Evolutionary conservation across 2,888 invertebrate species (phyloP).

Genomic region (Orchesella flavescens): DNA sequence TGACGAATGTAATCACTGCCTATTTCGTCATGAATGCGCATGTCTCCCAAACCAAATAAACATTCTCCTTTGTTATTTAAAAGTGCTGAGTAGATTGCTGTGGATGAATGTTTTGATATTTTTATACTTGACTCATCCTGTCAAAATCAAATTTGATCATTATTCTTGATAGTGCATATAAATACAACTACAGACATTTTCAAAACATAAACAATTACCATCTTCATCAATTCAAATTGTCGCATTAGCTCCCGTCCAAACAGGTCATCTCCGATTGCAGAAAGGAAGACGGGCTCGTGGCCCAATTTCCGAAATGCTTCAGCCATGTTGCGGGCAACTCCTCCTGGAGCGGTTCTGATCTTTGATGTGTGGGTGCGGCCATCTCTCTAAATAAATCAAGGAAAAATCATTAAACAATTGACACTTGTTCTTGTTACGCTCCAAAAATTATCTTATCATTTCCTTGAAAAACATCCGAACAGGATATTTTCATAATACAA

Average conservation of each 20-base stretch:
- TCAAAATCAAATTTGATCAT: neutral
- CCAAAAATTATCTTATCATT: too few species aligned
- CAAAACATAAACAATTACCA: conserved; percentile 51
- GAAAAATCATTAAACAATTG: too few species aligned
- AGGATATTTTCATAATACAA: too few species aligned
- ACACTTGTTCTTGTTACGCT: too few species aligned
- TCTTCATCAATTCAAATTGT: conserved; percentile 59
- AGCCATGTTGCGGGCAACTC: conserved; percentile 93
- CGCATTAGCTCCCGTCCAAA: conserved; percentile 69
- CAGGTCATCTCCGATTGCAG: conserved; percentile 84
- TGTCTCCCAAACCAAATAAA: conserved; percentile 86
- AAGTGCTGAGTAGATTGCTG: conserved; percentile 85
- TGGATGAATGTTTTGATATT: conserved; percentile 74
- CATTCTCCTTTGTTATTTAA: conserved; percentile 86
- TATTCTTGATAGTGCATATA: conserved; percentile 72
- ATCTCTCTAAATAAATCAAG: conserved; percentile 79
- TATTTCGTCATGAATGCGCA: conserved; percentile 84
- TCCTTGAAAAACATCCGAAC: too few species aligned
- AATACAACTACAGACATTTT: conserved; percentile 12
- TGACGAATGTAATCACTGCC: conserved; percentile 75
- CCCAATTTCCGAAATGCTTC: conserved; percentile 87
- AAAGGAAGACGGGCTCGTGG: conserved; percentile 78
- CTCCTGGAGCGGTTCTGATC: conserved; percentile 76
- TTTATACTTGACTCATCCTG: conserved; percentile 73
- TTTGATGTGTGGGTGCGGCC: conserved; percentile 84